Base-by-base conservation (phyloP, 37 sponge, comb jelly and placozoan species). In the Cladorhizidae sp. region DNA sequence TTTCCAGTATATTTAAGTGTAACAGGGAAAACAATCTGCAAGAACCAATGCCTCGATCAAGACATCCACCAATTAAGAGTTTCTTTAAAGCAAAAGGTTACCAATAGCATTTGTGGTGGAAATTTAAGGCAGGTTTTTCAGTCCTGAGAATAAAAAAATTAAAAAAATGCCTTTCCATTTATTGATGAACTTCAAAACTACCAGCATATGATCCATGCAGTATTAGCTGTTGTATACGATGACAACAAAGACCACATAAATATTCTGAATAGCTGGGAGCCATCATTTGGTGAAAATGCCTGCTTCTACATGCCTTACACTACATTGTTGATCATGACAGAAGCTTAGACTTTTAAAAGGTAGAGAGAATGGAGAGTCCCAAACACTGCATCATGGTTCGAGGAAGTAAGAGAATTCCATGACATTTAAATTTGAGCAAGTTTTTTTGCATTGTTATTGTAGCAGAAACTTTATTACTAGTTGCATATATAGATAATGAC, bases 241-340 rank as follows among this genome's bases (percentile, higher is more conserved):
- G 74, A 74, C 57, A 74, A 8, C 1, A 74, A 29, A 22, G 26
- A 52, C 14, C 74, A 12, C 21, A 56, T 74, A 2, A 74, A 9
- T 31, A 36, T 74, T 52, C 36, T 74, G 57, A 74, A 74, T 36
- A 74, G 74, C 57, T 74, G 74, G 74, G 74, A 57, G 2, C 28
- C 1, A 7, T 35, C 17, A 18, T 74, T 51, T 51, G 74, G 74
- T 45, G 57, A 54, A 6, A 74, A 74, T 33, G 74, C 57, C n/a
- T 74, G 54, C 36, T 74, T 74, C 18, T 74, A 54, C 57, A 74
- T 74, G 74, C 74, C 74, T 12, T 74, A 74, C 31, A 74, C 32
- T 74, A 45, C 20, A 74, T 74, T 5, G 26, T 6, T 54, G 37
- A 74, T 54, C 1, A 22, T 25, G 37, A 55, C 5, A 2, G 17